phyloP scores from a whole-genome alignment of 2,888 invertebrate genomes.

The Cheilosia vernalis region DNA sequence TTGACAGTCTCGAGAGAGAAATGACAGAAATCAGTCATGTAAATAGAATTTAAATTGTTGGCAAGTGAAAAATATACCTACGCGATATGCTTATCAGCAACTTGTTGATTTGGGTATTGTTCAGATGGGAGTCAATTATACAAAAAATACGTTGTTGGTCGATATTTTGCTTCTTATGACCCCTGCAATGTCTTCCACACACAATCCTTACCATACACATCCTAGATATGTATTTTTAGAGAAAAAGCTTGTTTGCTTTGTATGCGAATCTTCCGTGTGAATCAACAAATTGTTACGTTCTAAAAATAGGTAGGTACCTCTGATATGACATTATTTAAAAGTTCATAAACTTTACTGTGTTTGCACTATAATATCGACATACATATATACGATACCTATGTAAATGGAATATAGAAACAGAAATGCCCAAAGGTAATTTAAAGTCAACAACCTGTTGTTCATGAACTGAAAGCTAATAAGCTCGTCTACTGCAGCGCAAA shows the following conservation, averaged over 20 bases:
- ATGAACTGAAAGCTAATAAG: constrained; percentile 11
- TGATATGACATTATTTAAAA: constrained; percentile 31
- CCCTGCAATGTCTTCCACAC: constrained; percentile 35
- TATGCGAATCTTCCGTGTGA: constrained; percentile 23
- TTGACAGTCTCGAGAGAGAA: neutral
- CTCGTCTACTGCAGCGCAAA: neutral
- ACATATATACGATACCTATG: neutral
- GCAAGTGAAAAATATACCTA: neutral
- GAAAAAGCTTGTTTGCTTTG: constrained; percentile 28
- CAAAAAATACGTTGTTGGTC: neutral
- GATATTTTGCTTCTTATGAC: constrained; percentile 11
- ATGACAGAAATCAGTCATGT: neutral
- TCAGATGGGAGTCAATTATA: constrained; percentile 7
- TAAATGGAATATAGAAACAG: neutral
- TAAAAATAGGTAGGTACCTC: constrained; percentile 41
- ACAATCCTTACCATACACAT: constrained; percentile 28
- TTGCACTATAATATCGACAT: neutral
- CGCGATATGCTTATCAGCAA: constrained; percentile 13
- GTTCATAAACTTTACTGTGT: constrained; percentile 28
- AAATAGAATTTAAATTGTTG: neutral
- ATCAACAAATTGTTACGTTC: neutral
- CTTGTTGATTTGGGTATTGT: neutral
- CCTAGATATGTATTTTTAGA: constrained; percentile 29
- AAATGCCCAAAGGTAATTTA: constrained; percentile 3
- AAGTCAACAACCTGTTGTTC: constrained; percentile 27